phyloP scores from a whole-genome alignment of 2,888 invertebrate genomes.

The Crioceris asparagi region DNA sequence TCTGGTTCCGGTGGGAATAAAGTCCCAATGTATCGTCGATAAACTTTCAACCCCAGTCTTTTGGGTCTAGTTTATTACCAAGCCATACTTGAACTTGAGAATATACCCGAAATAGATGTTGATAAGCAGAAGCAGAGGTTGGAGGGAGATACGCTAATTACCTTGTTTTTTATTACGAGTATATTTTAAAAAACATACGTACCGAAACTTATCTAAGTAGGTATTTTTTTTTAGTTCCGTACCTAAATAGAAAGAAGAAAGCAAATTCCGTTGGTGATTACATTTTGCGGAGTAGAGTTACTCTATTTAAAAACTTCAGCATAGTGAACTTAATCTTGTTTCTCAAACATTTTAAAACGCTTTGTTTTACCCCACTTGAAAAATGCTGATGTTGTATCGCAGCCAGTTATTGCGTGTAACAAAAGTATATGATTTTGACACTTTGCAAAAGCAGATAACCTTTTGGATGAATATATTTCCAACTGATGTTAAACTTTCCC shows the following conservation, averaged over 20 bases:
- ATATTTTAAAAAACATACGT: slow-evolving; percentile 1
- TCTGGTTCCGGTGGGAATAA: no score
- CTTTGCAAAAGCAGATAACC: slow-evolving; percentile 7
- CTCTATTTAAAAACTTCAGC: not conserved
- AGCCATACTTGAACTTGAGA: slow-evolving; percentile 18
- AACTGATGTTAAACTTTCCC: slow-evolving; percentile 3
- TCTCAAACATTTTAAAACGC: slow-evolving; percentile 5
- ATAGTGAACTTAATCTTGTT: not conserved
- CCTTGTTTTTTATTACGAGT: slow-evolving; percentile 15
- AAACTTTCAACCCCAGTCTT: slow-evolving; percentile 17
- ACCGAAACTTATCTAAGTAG: not conserved
- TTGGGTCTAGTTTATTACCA: slow-evolving; percentile 15
- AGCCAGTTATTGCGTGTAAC: slow-evolving; percentile 7
- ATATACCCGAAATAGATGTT: slow-evolving; percentile 19
- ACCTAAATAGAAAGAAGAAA: slow-evolving; percentile 4
- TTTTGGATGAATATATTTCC: slow-evolving; percentile 6
- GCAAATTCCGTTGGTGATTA: slow-evolving; percentile 6
- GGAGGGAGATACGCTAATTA: slow-evolving; percentile 19
- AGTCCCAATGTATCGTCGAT: slow-evolving; percentile 9
- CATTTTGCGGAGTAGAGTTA: slow-evolving; percentile 7
- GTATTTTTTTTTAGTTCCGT: slow-evolving; percentile 5
- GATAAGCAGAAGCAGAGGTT: slow-evolving; percentile 17
- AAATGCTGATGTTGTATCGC: slow-evolving; percentile 8
- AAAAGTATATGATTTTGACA: slow-evolving; percentile 4
- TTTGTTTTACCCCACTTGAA: slow-evolving; percentile 5